Evolutionary conservation across 2,888 invertebrate species (phyloP).

Genomic region (Ophion costatus): DNA sequence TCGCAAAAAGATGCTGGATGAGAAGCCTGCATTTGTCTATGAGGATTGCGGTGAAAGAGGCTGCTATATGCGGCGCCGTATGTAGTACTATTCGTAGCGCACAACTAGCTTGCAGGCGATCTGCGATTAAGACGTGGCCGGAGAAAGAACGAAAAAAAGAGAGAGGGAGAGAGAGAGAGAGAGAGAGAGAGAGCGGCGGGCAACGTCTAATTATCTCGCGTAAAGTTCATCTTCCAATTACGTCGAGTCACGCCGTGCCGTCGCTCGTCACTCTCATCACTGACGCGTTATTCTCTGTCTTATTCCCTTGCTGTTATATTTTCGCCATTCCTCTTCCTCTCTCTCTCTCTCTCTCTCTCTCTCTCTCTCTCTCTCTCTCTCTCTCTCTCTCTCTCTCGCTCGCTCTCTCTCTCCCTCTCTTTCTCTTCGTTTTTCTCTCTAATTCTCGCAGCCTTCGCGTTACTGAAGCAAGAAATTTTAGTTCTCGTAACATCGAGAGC

Average conservation of each 20-base stretch:
- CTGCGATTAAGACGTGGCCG: too few species aligned
- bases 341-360: conserved; percentile 31
- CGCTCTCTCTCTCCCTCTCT: too few species aligned
- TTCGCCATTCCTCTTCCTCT: conserved; percentile 1
- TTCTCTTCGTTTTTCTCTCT: background rate
- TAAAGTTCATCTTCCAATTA: conserved; percentile 77
- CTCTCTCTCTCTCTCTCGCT: background rate
- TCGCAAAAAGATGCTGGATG: conserved; percentile 49
- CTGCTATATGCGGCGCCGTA: background rate
- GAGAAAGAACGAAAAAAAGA: too few species aligned
- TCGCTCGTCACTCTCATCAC: conserved; percentile 61
- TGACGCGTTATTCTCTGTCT: conserved; percentile 42
- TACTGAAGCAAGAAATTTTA: conserved; percentile 25
- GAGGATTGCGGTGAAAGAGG: conserved; percentile 48
- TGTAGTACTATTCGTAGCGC: conserved; percentile 32
- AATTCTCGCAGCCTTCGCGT: background rate
- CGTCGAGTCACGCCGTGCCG: conserved; percentile 71
- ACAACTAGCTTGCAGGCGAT: background rate
- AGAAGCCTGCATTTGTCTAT: too few species aligned
- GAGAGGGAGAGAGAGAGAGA: too few species aligned
- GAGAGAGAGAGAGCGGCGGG: conserved; percentile 31
- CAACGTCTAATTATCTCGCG: conserved; percentile 77
- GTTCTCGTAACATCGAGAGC: background rate
- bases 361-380: background rate
- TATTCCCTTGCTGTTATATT: conserved; percentile 31